Base-by-base conservation (phyloP, 2,888 invertebrate species). In the Pollenia labialis region DNA sequence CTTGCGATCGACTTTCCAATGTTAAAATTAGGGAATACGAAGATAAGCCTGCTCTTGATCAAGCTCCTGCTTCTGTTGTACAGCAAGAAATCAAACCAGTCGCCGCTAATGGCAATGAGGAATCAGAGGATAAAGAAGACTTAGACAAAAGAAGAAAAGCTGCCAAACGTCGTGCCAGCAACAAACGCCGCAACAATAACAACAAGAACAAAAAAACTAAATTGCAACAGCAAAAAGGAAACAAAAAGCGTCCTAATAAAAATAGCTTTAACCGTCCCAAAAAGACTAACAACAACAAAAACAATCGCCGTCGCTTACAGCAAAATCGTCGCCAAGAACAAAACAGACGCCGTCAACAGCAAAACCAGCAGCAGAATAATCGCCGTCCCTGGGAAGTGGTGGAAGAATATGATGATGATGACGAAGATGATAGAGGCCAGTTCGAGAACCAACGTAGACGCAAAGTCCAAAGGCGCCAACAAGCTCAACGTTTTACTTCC, bases 1-100 rank as follows among this genome's bases (percentile, higher is more conserved):
- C 92, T 50, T 92, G 92, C 74, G 89, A 91, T 2, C 72, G 90
- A 75, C 83, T 92, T n/a, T 89, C 89, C 60, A 89, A 85, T 11
- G 87, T 92, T 0, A 80, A 68, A 10, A 64, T 85, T 2, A 88
- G 89, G n/a, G 89, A 88, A 4, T 69, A 90, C 40, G 83, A 89
- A 23, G 82, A 86, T 0, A 62, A 12, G 4, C 16, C 58, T 0
- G 48, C n/a, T 9, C 4, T 46, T 11, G 58, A 16, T 9, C 18
- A 58, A 11, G 44, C 18, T 48, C 50, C 85, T 2, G 56, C 12
- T 16, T 9, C 85, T 7, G 62, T 10, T 8, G 40, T 23, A 11
- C 6, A 46, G 40, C 42, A 40, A n/a, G 46, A 64, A 18, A 56
- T 12, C 54, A 54, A 66, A 48, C 62, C 40, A 7, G 4, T 7